Evolutionary conservation across 1,140 invertebrate genomes (phyloP).

Genomic region (Cyphomyrmex costatus): DNA sequence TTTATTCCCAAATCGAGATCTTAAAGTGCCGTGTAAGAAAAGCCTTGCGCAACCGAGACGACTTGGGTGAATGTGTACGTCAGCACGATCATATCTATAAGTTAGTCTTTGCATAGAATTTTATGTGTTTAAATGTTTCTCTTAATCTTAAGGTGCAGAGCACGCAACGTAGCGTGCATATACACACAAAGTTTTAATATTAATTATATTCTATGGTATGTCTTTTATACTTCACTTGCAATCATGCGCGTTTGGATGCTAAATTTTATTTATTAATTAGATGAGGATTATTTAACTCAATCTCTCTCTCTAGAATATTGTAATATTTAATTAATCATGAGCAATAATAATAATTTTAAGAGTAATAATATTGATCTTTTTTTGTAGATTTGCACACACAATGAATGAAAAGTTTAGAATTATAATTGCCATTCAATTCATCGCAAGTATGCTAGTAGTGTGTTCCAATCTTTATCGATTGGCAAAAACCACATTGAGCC

Average conservation of each 20-base stretch:
- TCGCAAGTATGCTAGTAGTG: slow-evolving; percentile 64
- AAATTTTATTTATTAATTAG: not conserved
- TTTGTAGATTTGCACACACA: slow-evolving; percentile 29
- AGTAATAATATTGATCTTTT: not conserved
- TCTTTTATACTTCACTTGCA: not conserved
- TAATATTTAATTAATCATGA: not conserved
- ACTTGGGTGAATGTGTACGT: slow-evolving; percentile 51
- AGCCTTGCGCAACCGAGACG: not conserved
- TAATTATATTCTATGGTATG: not conserved
- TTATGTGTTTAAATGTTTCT: not conserved
- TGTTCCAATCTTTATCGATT: slow-evolving; percentile 67
- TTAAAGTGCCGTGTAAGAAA: slow-evolving; percentile 67
- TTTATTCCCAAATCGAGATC: slow-evolving; percentile 69
- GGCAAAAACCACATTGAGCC: slow-evolving; percentile 82
- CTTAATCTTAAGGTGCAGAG: not conserved
- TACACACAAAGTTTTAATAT: not conserved
- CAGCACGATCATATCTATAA: slow-evolving; percentile 74
- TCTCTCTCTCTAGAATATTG: not conserved
- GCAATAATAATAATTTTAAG: slow-evolving; percentile 6
- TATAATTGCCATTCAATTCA: slow-evolving; percentile 68
- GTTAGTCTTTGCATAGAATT: slow-evolving; percentile 58
- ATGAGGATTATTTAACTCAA: not conserved
- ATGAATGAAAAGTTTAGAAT: slow-evolving; percentile 60
- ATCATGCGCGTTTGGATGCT: not conserved
- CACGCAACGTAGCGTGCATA: not conserved